Evolutionary conservation across 2,797 vertebrate species (phyloP).

Genomic region (Sandelia bainsii): DNA sequence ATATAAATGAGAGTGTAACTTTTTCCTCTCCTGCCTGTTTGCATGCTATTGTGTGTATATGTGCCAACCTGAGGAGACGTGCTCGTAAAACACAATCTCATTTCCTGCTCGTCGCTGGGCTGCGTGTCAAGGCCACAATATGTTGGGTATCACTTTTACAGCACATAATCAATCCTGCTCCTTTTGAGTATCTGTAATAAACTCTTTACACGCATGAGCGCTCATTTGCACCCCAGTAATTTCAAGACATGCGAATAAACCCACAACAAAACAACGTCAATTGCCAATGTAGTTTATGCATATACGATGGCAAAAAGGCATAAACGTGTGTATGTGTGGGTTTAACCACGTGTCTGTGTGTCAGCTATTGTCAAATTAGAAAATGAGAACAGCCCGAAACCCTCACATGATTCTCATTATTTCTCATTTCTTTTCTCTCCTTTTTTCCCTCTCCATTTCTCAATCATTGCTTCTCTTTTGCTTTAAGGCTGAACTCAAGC

Average conservation of each 20-base stretch:
- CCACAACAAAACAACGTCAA: not conserved
- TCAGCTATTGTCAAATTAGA: constrained; percentile 13
- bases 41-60: not conserved
- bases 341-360: not conserved
- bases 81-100: constrained; percentile 55
- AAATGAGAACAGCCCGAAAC: constrained; percentile 32
- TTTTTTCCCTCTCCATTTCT: constrained; percentile 6
- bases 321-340: not conserved
- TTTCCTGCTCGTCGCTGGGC: constrained; percentile 39
- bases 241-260: constrained; percentile 4
- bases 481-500: constrained; percentile 51
- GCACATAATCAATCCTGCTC: constrained; percentile 35
- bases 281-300: not conserved
- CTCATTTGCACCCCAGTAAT: constrained; percentile 8
- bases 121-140: constrained; percentile 42
- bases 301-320: not conserved
- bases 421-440: constrained; percentile 14
- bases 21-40: not conserved
- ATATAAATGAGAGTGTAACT: constrained; percentile 21
- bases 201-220: constrained; percentile 25
- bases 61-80: not conserved
- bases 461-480: constrained; percentile 13
- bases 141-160: constrained; percentile 41
- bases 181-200: constrained; percentile 22
- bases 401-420: constrained; percentile 15